A percentile compares a stretch with the other conserved stretches of the same genome.
phyloP scores from a whole-genome alignment of 2,888 invertebrate genomes.

The Epinotia demarniana region DNA sequence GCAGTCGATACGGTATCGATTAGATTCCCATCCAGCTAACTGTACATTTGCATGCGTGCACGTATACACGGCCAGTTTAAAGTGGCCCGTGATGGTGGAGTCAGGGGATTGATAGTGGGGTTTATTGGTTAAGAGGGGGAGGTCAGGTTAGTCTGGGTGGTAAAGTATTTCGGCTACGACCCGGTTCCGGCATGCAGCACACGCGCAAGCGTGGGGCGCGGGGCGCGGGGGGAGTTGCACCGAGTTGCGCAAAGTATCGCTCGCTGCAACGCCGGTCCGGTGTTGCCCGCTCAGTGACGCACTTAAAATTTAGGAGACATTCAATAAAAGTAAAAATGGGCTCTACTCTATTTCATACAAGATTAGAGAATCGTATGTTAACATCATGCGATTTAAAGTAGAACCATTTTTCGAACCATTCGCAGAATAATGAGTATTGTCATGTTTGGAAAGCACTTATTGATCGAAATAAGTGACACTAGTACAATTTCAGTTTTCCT shows the following conservation, averaged over 20 bases:
- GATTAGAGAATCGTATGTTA: too few relatives aligned
- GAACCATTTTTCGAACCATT: too few relatives aligned
- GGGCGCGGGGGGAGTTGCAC: constrained; percentile 69
- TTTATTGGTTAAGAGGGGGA: constrained; percentile 58
- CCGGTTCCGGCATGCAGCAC: constrained; percentile 82
- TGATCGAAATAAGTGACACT: too few relatives aligned
- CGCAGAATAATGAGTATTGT: too few relatives aligned
- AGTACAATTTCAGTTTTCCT: too few relatives aligned
- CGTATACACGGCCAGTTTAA: constrained; percentile 63
- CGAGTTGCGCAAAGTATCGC: constrained; percentile 82
- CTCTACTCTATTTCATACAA: too few relatives aligned
- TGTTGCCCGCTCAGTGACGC: constrained; percentile 30
- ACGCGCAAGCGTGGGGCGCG: constrained; percentile 76
- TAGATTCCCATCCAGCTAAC: constrained; percentile 74
- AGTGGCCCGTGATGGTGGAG: constrained; percentile 57
- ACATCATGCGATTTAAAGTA: too few relatives aligned
- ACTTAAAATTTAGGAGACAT: constrained; percentile 7
- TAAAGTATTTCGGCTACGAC: constrained; percentile 79
- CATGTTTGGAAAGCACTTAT: too few relatives aligned
- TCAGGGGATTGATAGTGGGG: constrained; percentile 43
- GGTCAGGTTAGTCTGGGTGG: constrained; percentile 63
- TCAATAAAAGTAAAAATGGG: too few relatives aligned
- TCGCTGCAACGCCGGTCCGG: constrained; percentile 61
- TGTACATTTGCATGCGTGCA: constrained; percentile 84
- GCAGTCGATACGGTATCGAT: constrained; percentile 73